Evolutionary conservation across 2,797 vertebrate species (phyloP), one percentile per base, ranked within the genome.

Genomic region (Pipistrellus pipistrellus): DNA sequence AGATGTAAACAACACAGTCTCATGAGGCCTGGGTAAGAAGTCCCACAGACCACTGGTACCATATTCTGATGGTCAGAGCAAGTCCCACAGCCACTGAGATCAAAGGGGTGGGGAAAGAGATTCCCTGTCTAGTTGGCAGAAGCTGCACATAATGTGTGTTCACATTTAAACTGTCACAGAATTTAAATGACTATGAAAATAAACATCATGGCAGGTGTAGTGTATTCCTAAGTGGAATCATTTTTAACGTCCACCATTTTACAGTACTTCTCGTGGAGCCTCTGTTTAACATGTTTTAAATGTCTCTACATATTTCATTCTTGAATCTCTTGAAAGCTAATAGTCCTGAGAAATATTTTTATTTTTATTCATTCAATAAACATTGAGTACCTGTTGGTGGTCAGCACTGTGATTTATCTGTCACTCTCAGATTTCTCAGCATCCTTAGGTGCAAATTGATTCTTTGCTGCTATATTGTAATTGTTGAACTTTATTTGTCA

Each of bases 321-420:
- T 88, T 86, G 20, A 91, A 66, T 91, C 27, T 64, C 35, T 91
- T 64, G 75, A 73, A 93, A 91, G 55, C 30, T 90, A 85, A 15
- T 53, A 41, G 27, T 41, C 86, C 84, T 93, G 53, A 88, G 75
- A 94, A 86, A 80, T 95, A 72, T 82, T 59, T 89, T 62, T 82
- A 81, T 94, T 89, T 89, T 85, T 81, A 75, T 72, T 95, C 25
- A 35, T 84, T 89, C 68, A 86, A 8, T 93, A 84, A 93, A 48
- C 23, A 59, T 71, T 53, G 69, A 77, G 48, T 87, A 55, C 71
- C 51, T 91, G 3, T 48, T 75, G 32, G 3, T 84, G 14, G 84
- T 21, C 72, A 57, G 20, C 5, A 41, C 8, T 91, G 30, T 88
- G 46, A 84, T 89, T 91, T 88, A 75, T 93, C 69, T 88, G 20